Percentiles rank a stretch among this genome's conserved stretches.
These are phyloP conservation scores for Drosophila pseudotakahashii DNA, from an alignment of 2,888 invertebrate species.

Conservation along the genomic window DNA sequence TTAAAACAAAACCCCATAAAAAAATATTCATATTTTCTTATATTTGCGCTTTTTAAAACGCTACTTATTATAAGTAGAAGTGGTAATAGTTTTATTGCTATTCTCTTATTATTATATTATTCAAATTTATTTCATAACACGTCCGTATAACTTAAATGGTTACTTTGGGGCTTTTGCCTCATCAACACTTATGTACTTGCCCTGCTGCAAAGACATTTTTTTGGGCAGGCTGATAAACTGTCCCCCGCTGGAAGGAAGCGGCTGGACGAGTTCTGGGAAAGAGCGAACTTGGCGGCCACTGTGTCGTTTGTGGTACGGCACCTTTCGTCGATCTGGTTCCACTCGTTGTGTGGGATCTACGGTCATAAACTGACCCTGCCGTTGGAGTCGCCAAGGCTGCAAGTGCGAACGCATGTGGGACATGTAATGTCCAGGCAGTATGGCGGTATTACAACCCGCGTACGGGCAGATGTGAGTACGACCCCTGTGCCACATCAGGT, in stretches of 20 bases:
- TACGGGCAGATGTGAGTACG: background rate
- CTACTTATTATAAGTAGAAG: no score
- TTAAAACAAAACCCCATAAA: no score
- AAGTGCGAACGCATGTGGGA: slow-evolving; percentile 4
- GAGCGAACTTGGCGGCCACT: background rate
- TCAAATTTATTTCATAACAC: no score
- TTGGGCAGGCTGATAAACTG: slow-evolving; percentile 21
- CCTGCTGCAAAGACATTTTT: slow-evolving; percentile 2
- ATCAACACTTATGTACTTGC: slow-evolving; percentile 7
- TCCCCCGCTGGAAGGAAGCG: background rate
- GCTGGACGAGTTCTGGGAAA: background rate
- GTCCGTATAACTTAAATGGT: background rate
- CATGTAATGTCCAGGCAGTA: background rate
- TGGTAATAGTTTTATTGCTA: no score
- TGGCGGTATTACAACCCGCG: background rate
- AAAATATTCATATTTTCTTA: no score
- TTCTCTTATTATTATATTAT: no score
- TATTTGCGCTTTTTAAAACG: no score
- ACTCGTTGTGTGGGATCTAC: background rate
- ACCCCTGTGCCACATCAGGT: slow-evolving; percentile 3
- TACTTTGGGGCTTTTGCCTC: background rate
- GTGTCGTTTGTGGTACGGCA: background rate
- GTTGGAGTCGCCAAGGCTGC: background rate
- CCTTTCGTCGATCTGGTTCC: slow-evolving; percentile 4
- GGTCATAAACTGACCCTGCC: slow-evolving; percentile 1